A percentile compares a stretch with the other conserved stretches of the same genome.
Conservation (phyloP, 1,140 invertebrate genomes). For the Delia radicum region DNA sequence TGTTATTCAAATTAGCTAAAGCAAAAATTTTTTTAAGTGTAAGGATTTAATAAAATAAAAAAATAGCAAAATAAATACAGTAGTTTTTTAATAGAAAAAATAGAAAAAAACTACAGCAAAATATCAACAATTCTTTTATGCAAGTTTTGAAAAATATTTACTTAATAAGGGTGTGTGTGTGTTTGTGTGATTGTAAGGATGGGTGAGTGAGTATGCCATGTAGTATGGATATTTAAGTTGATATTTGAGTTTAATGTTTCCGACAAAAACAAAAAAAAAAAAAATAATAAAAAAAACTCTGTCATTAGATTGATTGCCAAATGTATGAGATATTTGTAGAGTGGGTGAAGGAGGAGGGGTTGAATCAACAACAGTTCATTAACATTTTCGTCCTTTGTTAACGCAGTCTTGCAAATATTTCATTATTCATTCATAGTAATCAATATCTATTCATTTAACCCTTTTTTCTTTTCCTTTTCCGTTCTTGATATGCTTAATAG, state of each 20-base stretch:
- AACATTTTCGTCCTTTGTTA: background rate
- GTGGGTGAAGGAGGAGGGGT: too few species aligned
- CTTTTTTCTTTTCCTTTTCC: background rate
- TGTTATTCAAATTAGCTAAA: too few species aligned
- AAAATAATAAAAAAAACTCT: too few species aligned
- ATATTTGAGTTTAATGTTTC: constrained; percentile 5
- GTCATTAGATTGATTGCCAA: background rate
- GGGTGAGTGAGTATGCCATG: background rate
- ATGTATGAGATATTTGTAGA: too few species aligned
- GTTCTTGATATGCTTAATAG: background rate
- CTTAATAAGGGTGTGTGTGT: background rate
- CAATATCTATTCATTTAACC: constrained; percentile 4
- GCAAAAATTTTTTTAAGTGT: too few species aligned
- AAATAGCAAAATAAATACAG: too few species aligned
- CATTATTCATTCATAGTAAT: background rate
- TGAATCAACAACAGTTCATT: background rate
- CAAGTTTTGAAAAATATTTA: background rate
- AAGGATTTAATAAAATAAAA: too few species aligned
- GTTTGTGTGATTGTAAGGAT: too few species aligned
- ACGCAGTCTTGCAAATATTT: background rate
- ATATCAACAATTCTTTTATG: background rate
- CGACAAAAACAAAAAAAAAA: too few species aligned
- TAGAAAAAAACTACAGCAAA: background rate
- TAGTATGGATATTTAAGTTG: background rate
- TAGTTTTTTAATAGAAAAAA: too few species aligned